A percentile compares a stretch with the other conserved stretches of the same genome.
Conservation (phyloP, 2,888 invertebrate species). For the Coecobrya sp. region DNA sequence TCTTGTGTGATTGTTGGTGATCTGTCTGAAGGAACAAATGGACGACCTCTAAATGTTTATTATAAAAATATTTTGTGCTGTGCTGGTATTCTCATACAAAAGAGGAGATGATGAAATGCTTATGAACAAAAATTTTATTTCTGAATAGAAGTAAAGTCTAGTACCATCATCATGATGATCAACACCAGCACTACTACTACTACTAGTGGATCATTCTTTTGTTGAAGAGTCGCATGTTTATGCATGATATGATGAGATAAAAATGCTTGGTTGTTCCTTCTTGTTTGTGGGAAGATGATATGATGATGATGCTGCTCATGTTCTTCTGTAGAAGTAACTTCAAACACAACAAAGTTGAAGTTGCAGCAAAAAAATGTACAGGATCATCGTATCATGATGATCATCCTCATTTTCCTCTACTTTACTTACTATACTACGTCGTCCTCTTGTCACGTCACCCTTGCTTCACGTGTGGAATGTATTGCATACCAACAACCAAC, state of each 20-base stretch:
- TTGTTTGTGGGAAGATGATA: conserved; percentile 37
- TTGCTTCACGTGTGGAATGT: conserved; percentile 74
- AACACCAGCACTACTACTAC: no score
- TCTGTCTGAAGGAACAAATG: conserved; percentile 6
- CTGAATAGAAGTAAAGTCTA: conserved; percentile 20
- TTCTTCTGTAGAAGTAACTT: neutral
- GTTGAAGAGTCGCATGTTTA: conserved; percentile 33
- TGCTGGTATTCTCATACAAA: neutral
- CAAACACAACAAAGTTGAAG: conserved; percentile 11
- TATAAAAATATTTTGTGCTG: conserved; percentile 20
- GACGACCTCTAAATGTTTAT: conserved; percentile 71
- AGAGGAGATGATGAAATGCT: neutral
- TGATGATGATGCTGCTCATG: neutral
- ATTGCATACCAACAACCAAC: conserved; percentile 34
- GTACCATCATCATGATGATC: neutral
- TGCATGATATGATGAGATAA: conserved; percentile 40
- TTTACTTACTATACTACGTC: conserved; percentile 22
- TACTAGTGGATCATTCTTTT: conserved; percentile 16
- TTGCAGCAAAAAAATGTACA: conserved; percentile 1
- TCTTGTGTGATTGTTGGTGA: conserved; percentile 26
- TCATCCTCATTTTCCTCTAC: neutral
- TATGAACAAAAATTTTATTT: conserved; percentile 30
- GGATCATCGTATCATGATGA: neutral
- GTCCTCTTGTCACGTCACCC: conserved; percentile 68
- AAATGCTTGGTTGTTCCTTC: conserved; percentile 37